Base-by-base conservation (phyloP, 2,888 invertebrate species). In the Neoascia interrupta region DNA sequence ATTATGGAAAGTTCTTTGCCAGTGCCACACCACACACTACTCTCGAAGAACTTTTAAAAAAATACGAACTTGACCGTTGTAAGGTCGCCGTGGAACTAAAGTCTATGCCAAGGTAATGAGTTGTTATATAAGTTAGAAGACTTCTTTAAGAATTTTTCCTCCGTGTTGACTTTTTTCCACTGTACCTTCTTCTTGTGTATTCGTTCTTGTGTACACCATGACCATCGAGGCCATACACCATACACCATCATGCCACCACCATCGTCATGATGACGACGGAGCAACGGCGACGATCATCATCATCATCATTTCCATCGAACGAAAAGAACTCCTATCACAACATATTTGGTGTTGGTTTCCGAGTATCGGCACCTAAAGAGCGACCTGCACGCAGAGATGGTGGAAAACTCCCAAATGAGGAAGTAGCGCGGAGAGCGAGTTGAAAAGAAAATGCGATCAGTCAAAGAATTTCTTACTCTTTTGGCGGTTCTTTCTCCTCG, bases 51-150 rank as follows among this genome's bases (percentile, higher is more conserved):
- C 51, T 16, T 10, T 75, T 16, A 49, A 45, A 58, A 51, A 80
- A 82, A 83, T 84, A 84, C 86, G 87, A 85, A 85, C 87, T 88
- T 88, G 88, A 87, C 87, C 85, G 87, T 86, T 85, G 86, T 86
- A 84, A 87, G 87, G 87, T 87, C 87, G 87, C 85, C 86, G 87
- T 85, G 86, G 86, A 86, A 88, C 88, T 88, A 86, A 88, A 88
- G 86, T 85, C 86, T 86, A 86, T 85, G 85, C 85, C 85, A 86
- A 86, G 85, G 85, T 85, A 86, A 86, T 87, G 85, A 86, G 86
- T 86, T 88, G 87, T 88, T 88, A 88, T 88, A 88, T 87, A 88
- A 88, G 87, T 87, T 87, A 85, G 85, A 87, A 85, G 85, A 84
- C 85, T 87, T 86, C 87, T 85, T 85, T 84, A 75, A 70, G 81